Percentiles rank a stretch among this genome's conserved stretches.
phyloP scores from a whole-genome alignment of 2,113 vertebrate species.

The Xiphophorus maculatus region DNA sequence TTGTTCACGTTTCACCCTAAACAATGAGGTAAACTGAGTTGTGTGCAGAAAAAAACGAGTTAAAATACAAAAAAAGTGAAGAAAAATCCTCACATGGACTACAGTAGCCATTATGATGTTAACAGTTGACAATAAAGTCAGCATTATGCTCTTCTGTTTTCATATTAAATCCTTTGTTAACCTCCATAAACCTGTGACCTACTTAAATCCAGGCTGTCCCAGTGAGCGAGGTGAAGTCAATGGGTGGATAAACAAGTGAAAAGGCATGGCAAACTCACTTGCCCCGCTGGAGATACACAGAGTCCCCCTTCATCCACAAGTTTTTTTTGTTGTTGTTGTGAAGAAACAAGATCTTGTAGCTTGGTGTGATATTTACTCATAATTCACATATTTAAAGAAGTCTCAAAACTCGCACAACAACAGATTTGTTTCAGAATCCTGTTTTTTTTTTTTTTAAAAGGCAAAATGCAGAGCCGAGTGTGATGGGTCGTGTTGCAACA shows the following conservation, averaged over 20 bases:
- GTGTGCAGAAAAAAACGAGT: background rate
- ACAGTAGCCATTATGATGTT: background rate
- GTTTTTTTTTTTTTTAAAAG: background rate
- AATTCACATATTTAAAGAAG: background rate
- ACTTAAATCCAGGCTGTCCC: constrained; percentile 43
- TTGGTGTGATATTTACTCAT: constrained; percentile 4
- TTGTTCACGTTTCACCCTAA: background rate
- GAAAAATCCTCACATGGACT: background rate
- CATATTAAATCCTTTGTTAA: constrained; percentile 48
- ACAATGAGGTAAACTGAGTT: background rate
- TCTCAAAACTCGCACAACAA: background rate
- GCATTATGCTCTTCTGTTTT: constrained; percentile 10
- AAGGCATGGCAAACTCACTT: constrained; percentile 2
- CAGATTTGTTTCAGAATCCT: background rate
- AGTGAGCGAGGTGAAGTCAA: constrained; percentile 28
- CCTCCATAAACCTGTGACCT: constrained; percentile 44
- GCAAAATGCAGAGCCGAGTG: background rate
- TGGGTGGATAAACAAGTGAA: constrained; percentile 41
- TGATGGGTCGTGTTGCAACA: background rate
- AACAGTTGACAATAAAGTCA: background rate
- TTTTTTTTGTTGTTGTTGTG: background rate
- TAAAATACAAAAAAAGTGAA: background rate
- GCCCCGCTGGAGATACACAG: constrained; percentile 1
- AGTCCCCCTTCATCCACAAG: background rate
- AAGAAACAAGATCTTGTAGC: background rate